Evolutionary conservation across 1,140 invertebrate genomes (phyloP).

Genomic region (Caenorhabditis remanei): DNA sequence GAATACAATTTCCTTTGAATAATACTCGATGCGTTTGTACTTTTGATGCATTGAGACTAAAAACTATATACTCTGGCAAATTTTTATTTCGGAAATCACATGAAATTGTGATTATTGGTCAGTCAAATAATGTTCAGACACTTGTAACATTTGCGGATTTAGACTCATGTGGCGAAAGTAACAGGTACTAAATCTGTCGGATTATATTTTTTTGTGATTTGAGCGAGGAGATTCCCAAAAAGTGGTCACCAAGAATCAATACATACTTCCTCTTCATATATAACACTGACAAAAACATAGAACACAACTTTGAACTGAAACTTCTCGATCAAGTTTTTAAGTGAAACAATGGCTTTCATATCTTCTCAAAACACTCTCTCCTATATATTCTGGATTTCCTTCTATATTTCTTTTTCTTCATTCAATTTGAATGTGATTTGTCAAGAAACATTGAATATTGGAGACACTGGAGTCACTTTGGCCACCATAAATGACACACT

Average conservation of each 20-base stretch:
- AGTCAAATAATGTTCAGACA: slow-evolving; percentile 2
- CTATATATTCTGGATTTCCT: neutral
- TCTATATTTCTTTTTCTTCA: neutral
- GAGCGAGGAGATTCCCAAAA: neutral
- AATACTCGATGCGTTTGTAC: neutral
- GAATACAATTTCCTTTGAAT: too few relatives aligned
- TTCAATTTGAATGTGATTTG: neutral
- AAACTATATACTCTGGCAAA: neutral
- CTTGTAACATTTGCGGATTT: slow-evolving; percentile 6
- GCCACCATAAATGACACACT: slow-evolving; percentile 3
- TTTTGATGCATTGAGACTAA: neutral
- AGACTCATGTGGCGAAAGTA: slow-evolving; percentile 13
- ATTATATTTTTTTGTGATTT: slow-evolving; percentile 11
- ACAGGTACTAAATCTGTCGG: slow-evolving; percentile 28
- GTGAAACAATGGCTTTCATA: neutral
- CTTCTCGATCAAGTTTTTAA: too few relatives aligned
- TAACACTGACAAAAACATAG: neutral
- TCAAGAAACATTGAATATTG: slow-evolving; percentile 9
- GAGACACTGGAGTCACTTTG: slow-evolving; percentile 30
- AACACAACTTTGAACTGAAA: neutral
- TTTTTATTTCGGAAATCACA: slow-evolving; percentile 12
- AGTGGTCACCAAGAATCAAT: slow-evolving; percentile 27
- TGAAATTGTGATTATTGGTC: slow-evolving; percentile 30
- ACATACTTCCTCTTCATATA: neutral
- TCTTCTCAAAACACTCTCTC: neutral